phyloP scores from a whole-genome alignment of 2,888 invertebrate genomes.

The Hofmannophila pseudospretella region DNA sequence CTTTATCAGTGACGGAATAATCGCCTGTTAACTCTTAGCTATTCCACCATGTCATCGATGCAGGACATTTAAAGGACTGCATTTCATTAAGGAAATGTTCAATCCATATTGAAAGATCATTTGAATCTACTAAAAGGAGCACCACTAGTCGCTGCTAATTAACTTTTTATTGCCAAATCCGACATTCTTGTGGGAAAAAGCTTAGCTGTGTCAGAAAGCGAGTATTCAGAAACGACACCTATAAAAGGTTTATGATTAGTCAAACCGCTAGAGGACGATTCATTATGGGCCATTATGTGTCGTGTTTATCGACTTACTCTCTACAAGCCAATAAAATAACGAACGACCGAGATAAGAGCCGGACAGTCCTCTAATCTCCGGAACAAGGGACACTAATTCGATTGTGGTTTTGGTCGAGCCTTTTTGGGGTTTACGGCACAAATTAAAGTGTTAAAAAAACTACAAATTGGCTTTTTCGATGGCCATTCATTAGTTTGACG shows the following conservation, averaged over 20 bases:
- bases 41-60: too few relatives aligned
- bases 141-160: too few relatives aligned
- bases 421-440: slow-evolving; percentile 75
- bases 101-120: too few relatives aligned
- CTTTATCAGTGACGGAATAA: too few relatives aligned
- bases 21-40: too few relatives aligned
- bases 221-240: slow-evolving; percentile 59
- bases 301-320: slow-evolving; percentile 76
- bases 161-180: slow-evolving; percentile 32
- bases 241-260: slow-evolving; percentile 77
- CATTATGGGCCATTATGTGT: slow-evolving; percentile 76
- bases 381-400: slow-evolving; percentile 79
- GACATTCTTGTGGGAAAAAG: slow-evolving; percentile 27
- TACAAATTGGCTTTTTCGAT: slow-evolving; percentile 74
- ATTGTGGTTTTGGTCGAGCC: slow-evolving; percentile 75
- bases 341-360: slow-evolving; percentile 75
- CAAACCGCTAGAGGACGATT: slow-evolving; percentile 72
- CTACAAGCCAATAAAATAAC: slow-evolving; percentile 78
- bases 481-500: slow-evolving; percentile 71
- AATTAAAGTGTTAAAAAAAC: slow-evolving; percentile 77
- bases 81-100: too few relatives aligned
- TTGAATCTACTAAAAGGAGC: too few relatives aligned
- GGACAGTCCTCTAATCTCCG: slow-evolving; percentile 77
- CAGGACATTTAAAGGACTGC: too few relatives aligned
- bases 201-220: slow-evolving; percentile 47